A percentile compares a stretch with the other conserved stretches of the same genome.
Conservation (phyloP, 1,140 invertebrate species). For the Drosophila malerkotliana region DNA sequence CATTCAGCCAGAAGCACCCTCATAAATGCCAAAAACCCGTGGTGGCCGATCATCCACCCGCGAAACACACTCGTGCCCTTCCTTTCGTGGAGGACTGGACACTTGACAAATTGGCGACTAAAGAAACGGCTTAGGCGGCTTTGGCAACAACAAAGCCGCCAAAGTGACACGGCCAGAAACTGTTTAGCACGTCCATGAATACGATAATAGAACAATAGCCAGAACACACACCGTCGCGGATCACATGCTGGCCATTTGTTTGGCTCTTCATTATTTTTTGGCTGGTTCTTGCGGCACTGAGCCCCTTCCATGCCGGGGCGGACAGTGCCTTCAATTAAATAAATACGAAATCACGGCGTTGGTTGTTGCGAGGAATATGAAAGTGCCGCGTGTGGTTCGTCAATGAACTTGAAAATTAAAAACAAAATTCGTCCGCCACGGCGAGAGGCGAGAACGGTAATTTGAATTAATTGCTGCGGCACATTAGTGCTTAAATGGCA, state of each 20-base stretch:
- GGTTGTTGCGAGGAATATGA: constrained; percentile 26
- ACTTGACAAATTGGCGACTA: constrained; percentile 70
- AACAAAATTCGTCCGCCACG: constrained; percentile 41
- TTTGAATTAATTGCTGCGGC: constrained; percentile 25
- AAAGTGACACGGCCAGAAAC: constrained; percentile 19
- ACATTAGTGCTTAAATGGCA: constrained; percentile 33
- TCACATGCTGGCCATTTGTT: constrained; percentile 76
- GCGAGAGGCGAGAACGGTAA: constrained; percentile 9
- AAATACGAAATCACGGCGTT: constrained; percentile 38
- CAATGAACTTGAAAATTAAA: constrained; percentile 77
- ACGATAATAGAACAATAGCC: constrained; percentile 53
- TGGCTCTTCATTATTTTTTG: constrained; percentile 12
- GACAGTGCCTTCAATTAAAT: constrained; percentile 59
- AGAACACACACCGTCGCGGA: constrained; percentile 20
- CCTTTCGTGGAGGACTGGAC: constrained; percentile 29
- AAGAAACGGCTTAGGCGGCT: constrained; percentile 59
- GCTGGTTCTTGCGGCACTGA: constrained; percentile 7
- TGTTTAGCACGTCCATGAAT: constrained; percentile 57
- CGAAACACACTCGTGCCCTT: neutral
- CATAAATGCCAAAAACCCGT: constrained; percentile 6
- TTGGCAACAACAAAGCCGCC: constrained; percentile 9
- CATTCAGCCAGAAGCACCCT: neutral
- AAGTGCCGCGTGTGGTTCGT: constrained; percentile 22
- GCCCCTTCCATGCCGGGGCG: constrained; percentile 54
- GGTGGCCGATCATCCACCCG: neutral